phyloP scores from a whole-genome alignment of 2,113 vertebrate species.

The Globicephala melas region DNA sequence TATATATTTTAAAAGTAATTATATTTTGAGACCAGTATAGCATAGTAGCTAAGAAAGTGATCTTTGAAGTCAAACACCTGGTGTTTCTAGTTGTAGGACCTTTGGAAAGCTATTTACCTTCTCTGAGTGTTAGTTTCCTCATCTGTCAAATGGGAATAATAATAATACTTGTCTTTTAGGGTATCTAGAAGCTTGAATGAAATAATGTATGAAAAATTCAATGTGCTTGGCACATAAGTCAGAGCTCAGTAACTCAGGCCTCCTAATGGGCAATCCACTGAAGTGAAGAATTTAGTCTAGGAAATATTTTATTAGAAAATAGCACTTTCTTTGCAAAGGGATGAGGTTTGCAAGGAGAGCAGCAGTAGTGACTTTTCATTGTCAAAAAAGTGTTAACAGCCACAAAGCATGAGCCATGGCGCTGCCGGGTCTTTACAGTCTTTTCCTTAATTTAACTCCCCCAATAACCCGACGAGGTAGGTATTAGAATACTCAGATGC shows the following conservation, averaged over 20 bases:
- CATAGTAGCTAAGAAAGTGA: background rate
- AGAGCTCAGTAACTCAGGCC: background rate
- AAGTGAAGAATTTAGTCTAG: background rate
- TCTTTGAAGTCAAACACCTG: background rate
- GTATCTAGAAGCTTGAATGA: background rate
- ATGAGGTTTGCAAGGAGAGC: background rate
- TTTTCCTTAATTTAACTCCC: background rate
- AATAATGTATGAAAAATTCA: background rate
- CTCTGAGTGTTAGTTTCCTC: background rate
- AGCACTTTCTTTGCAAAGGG: background rate
- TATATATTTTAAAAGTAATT: background rate
- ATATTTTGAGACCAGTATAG: background rate
- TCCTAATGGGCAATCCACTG: background rate
- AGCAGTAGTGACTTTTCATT: background rate
- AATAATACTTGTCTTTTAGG: background rate
- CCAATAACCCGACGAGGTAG: background rate
- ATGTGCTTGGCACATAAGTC: background rate
- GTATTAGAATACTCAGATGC: background rate
- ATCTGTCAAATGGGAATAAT: background rate
- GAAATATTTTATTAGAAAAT: background rate
- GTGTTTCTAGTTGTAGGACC: background rate
- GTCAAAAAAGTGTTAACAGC: background rate
- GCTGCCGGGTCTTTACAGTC: no score
- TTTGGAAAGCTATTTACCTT: background rate
- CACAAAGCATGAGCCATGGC: accelerated